These are phyloP conservation scores for Eledone cirrhosa DNA, from an alignment of 2,888 invertebrate genomes.

Conservation along the genomic window DNA sequence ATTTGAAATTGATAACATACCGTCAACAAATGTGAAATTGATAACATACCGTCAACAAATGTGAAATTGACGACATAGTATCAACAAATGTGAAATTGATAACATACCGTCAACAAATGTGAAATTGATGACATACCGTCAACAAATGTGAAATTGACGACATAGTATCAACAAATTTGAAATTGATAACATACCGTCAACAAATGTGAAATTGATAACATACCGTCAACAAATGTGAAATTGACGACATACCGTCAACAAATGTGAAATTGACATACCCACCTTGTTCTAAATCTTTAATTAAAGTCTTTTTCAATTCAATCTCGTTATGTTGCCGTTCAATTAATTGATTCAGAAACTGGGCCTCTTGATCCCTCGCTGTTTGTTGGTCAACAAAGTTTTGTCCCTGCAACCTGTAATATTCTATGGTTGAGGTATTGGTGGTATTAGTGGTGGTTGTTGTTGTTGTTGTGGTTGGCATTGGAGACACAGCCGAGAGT, in stretches of 20 bases:
- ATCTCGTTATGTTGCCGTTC: slow-evolving; percentile 91
- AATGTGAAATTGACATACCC: slow-evolving; percentile 26
- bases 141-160: neutral
- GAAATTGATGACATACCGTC: neutral
- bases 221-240: too few relatives aligned
- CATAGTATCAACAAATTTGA: too few relatives aligned
- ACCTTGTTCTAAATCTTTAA: slow-evolving; percentile 75
- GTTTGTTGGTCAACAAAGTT: slow-evolving; percentile 38
- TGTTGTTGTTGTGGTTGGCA: slow-evolving; percentile 32
- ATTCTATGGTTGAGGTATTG: slow-evolving; percentile 33
- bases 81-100: neutral
- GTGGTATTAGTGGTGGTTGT: too few relatives aligned
- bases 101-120: neutral
- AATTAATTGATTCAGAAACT: slow-evolving; percentile 84
- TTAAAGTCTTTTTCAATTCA: slow-evolving; percentile 86
- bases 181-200: neutral
- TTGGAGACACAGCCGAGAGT: slow-evolving; percentile 40
- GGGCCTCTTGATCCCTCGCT: slow-evolving; percentile 62
- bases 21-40: too few relatives aligned
- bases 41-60: too few relatives aligned
- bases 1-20: too few relatives aligned
- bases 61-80: too few relatives aligned
- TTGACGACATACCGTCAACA: too few relatives aligned
- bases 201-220: too few relatives aligned
- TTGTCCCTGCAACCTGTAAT: slow-evolving; percentile 32